phyloP scores from a whole-genome alignment of 2,113 vertebrate species.

The Pandion haliaetus region DNA sequence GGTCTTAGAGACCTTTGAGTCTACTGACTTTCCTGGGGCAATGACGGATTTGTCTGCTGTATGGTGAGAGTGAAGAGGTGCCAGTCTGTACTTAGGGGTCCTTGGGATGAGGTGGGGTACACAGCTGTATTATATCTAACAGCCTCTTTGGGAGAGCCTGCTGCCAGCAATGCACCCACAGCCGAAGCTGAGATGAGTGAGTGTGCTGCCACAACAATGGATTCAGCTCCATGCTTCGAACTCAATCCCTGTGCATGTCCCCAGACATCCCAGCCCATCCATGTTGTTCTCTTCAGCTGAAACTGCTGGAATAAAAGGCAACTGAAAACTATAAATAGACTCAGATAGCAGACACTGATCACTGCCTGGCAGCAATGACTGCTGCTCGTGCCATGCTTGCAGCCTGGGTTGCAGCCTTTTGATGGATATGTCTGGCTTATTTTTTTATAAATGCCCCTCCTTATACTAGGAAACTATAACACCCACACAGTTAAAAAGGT shows the following conservation, averaged over 20 bases:
- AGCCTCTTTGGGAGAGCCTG: neutral
- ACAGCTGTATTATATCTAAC: neutral
- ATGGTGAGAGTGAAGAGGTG: neutral
- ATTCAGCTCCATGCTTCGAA: neutral
- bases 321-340: neutral
- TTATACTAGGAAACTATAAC: neutral
- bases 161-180: accelerated
- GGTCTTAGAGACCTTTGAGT: neutral
- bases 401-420: neutral
- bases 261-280: neutral
- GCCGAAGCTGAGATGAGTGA: accelerated
- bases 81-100: neutral
- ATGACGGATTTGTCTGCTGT: neutral
- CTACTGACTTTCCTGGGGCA: neutral
- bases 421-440: neutral
- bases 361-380: accelerated
- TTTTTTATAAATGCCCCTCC: neutral
- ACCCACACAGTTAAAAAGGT: neutral
- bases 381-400: accelerated
- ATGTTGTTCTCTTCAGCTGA: neutral
- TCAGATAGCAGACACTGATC: accelerated
- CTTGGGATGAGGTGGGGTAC: neutral
- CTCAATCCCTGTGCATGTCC: accelerated
- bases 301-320: neutral
- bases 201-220: neutral